Conservation (phyloP, 2,113 vertebrate genomes). For the Malaclemys terrapin region DNA sequence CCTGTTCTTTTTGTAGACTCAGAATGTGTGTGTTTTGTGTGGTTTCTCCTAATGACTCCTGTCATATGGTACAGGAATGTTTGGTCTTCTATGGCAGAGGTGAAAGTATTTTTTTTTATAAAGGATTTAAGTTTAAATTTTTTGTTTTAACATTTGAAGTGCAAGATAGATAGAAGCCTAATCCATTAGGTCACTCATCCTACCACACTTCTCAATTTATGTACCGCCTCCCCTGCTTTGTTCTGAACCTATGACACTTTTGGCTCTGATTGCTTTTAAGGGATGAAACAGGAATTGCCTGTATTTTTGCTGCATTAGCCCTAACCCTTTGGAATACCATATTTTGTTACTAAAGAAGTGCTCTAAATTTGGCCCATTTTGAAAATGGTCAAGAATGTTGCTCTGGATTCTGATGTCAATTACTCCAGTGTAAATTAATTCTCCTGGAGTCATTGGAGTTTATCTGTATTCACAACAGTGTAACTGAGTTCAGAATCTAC, state of each 20-base stretch:
- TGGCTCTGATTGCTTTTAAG: neutral
- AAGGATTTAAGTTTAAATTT: too few relatives aligned
- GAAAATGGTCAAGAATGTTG: neutral
- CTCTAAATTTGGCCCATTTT: neutral
- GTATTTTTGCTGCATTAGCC: neutral
- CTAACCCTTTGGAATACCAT: neutral
- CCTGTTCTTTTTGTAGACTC: too few relatives aligned
- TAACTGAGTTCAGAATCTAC: neutral
- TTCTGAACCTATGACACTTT: neutral
- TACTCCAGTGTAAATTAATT: neutral
- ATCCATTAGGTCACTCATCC: neutral
- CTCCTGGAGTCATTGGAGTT: neutral
- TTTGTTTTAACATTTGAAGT: neutral
- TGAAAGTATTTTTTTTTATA: too few relatives aligned
- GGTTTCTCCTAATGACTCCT: neutral
- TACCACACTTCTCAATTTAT: neutral
- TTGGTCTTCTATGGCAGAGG: neutral
- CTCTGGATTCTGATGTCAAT: fast-evolving
- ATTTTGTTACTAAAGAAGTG: neutral
- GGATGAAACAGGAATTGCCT: neutral
- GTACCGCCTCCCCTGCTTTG: neutral
- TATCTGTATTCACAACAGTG: fast-evolving
- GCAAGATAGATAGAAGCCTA: neutral
- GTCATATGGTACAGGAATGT: neutral
- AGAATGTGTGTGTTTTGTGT: neutral